Conservation (phyloP, 2,113 vertebrate genomes). For the Hoplias malabaricus region DNA sequence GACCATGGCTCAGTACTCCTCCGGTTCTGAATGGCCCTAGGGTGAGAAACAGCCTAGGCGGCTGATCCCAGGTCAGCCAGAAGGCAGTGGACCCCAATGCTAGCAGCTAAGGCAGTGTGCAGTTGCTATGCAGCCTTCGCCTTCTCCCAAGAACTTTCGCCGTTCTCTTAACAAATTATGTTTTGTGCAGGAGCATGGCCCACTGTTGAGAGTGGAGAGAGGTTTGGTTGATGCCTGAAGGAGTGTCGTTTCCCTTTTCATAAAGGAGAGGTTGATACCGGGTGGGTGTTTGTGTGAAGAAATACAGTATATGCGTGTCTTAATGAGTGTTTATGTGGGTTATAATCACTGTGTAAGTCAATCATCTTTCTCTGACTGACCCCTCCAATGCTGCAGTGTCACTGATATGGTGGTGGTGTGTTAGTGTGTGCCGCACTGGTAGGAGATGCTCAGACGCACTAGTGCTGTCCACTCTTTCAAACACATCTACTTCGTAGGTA, state of each 20-base stretch:
- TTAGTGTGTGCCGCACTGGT: too few species aligned
- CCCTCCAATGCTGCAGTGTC: too few species aligned
- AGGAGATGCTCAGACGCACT: too few species aligned
- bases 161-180: conserved; percentile 75
- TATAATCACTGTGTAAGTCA: conserved; percentile 4
- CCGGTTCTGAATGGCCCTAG: conserved; percentile 56
- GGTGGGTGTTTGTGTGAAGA: background rate
- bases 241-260: conserved; percentile 16
- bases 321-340: background rate
- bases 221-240: conserved; percentile 20
- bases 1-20: conserved; percentile 40
- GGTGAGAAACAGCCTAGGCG: conserved; percentile 61
- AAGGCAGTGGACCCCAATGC: conserved; percentile 65
- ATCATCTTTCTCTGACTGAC: too few species aligned
- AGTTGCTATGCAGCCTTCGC: conserved; percentile 79
- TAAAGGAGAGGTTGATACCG: background rate
- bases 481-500: too few species aligned
- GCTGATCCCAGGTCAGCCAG: conserved; percentile 53
- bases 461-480: too few species aligned
- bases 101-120: conserved; percentile 63
- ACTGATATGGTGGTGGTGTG: too few species aligned
- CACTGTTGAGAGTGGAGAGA: conserved; percentile 21
- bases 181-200: conserved; percentile 67
- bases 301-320: background rate
- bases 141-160: conserved; percentile 74